Conservation (phyloP, 2,888 invertebrate species). For the Ligdia adustata region DNA sequence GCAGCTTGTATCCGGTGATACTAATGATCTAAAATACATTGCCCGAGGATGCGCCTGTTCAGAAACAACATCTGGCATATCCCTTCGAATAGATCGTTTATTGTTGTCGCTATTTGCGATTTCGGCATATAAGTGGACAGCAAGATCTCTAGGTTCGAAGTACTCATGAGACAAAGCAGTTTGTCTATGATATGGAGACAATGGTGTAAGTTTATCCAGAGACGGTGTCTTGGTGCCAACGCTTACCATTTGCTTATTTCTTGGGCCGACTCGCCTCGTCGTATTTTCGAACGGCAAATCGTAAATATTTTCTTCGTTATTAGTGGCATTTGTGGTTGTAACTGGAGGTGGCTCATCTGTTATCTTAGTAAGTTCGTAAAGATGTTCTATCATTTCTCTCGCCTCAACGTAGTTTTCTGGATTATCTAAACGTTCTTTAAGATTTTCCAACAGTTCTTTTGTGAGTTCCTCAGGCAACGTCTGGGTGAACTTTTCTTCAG, state of each 20-base stretch:
- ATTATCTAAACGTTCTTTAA: constrained; percentile 88
- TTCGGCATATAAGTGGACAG: constrained; percentile 86
- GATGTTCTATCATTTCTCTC: constrained; percentile 89
- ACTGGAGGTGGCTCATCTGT: constrained; percentile 77
- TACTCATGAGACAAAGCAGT: constrained; percentile 76
- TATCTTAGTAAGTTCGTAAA: constrained; percentile 89
- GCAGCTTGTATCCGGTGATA: constrained; percentile 57
- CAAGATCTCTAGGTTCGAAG: constrained; percentile 80
- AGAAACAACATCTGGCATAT: constrained; percentile 73
- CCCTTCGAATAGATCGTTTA: constrained; percentile 55
- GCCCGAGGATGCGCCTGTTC: constrained; percentile 77
- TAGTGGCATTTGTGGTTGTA: constrained; percentile 70
- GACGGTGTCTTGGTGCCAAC: constrained; percentile 85
- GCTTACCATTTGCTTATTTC: constrained; percentile 75
- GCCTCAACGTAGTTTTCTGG: constrained; percentile 90
- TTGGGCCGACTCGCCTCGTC: constrained; percentile 63
- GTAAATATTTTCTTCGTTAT: constrained; percentile 84
- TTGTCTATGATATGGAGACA: constrained; percentile 73
- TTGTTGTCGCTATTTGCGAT: constrained; percentile 77
- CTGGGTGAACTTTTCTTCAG: constrained; percentile 86
- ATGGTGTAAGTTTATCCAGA: constrained; percentile 81
- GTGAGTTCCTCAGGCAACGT: constrained; percentile 90
- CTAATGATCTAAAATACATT: constrained; percentile 85
- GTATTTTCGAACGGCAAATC: constrained; percentile 83
- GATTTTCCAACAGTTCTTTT: constrained; percentile 87